Evolutionary conservation across 2,797 vertebrate genomes (phyloP).

Genomic region (Thamnophis elegans): DNA sequence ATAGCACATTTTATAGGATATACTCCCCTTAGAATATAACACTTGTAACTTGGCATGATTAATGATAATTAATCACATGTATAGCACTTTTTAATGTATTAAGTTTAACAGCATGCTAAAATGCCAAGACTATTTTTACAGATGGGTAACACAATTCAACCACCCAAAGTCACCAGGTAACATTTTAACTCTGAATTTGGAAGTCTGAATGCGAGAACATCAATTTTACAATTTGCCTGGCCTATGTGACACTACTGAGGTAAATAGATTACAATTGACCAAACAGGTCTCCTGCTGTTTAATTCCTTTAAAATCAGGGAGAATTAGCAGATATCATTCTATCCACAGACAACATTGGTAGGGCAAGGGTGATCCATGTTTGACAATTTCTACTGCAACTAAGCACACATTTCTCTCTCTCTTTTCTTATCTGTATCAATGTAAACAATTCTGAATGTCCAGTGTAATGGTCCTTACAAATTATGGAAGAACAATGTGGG

Average conservation of each 20-base stretch:
- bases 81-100: slow-evolving; percentile 1
- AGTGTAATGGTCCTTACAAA: background rate
- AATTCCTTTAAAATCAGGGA: background rate
- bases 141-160: background rate
- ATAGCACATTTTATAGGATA: background rate
- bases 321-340: background rate
- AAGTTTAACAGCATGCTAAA: slow-evolving; percentile 9
- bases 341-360: background rate
- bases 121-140: background rate
- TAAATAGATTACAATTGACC: background rate
- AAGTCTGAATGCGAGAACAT: background rate
- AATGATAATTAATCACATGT: slow-evolving; percentile 12
- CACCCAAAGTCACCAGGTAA: background rate
- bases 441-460: background rate
- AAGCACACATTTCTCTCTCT: background rate
- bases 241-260: background rate
- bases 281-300: background rate
- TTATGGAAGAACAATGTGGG: background rate
- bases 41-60: background rate
- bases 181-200: background rate
- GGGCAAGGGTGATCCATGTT: background rate
- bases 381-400: background rate
- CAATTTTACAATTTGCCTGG: background rate
- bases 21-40: slow-evolving; percentile 8
- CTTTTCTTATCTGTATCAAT: background rate